These are phyloP conservation scores for Elmis aenea DNA, from an alignment of 2,888 invertebrate species.

Conservation along the genomic window DNA sequence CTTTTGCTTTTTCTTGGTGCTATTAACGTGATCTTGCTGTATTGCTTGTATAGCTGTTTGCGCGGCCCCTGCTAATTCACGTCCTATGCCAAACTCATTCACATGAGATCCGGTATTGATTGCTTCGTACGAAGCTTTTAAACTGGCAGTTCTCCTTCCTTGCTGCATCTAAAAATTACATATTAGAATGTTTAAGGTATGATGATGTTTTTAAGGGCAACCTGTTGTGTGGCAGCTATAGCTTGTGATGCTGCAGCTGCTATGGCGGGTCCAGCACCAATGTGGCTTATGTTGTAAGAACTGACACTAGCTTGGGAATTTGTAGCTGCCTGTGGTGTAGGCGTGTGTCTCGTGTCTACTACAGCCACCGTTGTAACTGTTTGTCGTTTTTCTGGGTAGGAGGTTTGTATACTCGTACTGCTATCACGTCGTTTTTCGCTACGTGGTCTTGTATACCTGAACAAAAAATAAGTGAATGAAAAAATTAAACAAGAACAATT, in stretches of 20 bases:
- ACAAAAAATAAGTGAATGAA: conserved; percentile 1
- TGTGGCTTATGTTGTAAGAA: conserved; percentile 71
- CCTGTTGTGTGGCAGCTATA: conserved; percentile 91
- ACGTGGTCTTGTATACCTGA: conserved; percentile 55
- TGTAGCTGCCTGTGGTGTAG: conserved; percentile 18
- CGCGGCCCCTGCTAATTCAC: conserved; percentile 67
- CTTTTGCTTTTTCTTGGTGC: conserved; percentile 63
- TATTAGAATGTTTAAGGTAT: background rate
- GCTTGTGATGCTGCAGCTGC: conserved; percentile 94
- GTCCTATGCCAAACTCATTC: conserved; percentile 63
- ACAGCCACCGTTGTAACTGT: conserved; percentile 35
- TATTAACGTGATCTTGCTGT: conserved; percentile 54
- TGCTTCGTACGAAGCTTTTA: conserved; percentile 94
- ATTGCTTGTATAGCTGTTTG: conserved; percentile 69
- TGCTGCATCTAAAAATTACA: conserved; percentile 71
- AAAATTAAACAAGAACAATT: conserved; percentile 1
- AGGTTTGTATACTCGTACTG: conserved; percentile 49
- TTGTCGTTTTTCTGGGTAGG: conserved; percentile 49
- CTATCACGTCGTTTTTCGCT: conserved; percentile 74
- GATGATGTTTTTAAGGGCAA: conserved; percentile 33
- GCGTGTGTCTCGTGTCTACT: conserved; percentile 34
- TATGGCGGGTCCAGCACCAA: conserved; percentile 84
- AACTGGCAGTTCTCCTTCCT: conserved; percentile 85
- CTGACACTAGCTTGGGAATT: conserved; percentile 47
- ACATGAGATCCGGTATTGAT: conserved; percentile 59